Percentiles rank a stretch among this genome's conserved stretches.
These are phyloP conservation scores for Ernsta delagoae DNA, from an alignment of 2,888 invertebrate species.

Conservation along the genomic window DNA sequence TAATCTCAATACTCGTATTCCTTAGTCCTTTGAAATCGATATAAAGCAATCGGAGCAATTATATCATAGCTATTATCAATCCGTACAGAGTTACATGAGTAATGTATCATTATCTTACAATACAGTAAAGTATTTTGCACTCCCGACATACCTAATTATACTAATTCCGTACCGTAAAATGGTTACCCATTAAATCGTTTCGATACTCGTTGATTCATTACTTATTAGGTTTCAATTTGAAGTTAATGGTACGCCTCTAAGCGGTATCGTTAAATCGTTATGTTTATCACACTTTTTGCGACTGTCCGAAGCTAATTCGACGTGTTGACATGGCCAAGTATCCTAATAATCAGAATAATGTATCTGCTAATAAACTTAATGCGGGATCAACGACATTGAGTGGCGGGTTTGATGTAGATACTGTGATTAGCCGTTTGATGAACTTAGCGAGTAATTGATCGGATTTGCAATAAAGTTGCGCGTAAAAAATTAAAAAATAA, in stretches of 20 bases:
- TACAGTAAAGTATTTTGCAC: constrained; percentile 9
- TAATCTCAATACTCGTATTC: too few relatives aligned
- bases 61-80: not conserved
- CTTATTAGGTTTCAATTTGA: constrained; percentile 35
- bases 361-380: constrained; percentile 19
- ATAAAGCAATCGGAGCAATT: not conserved
- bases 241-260: constrained; percentile 30
- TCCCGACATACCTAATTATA: constrained; percentile 14
- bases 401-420: constrained; percentile 26
- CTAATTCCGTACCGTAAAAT: constrained; percentile 17
- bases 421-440: constrained; percentile 52
- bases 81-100: not conserved
- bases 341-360: constrained; percentile 16
- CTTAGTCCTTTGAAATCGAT: too few relatives aligned
- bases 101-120: not conserved
- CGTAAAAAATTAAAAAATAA: constrained; percentile 28
- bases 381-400: constrained; percentile 30
- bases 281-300: constrained; percentile 35
- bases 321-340: constrained; percentile 37
- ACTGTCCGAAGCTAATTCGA: constrained; percentile 29
- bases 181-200: constrained; percentile 25
- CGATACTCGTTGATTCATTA: constrained; percentile 24
- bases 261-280: constrained; percentile 33
- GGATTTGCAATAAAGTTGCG: constrained; percentile 31
- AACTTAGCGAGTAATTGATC: constrained; percentile 54